A percentile compares a stretch with the other conserved stretches of the same genome.
Evolutionary conservation across 1,140 invertebrate genomes (phyloP).

Genomic region (Streblospio benedicti): DNA sequence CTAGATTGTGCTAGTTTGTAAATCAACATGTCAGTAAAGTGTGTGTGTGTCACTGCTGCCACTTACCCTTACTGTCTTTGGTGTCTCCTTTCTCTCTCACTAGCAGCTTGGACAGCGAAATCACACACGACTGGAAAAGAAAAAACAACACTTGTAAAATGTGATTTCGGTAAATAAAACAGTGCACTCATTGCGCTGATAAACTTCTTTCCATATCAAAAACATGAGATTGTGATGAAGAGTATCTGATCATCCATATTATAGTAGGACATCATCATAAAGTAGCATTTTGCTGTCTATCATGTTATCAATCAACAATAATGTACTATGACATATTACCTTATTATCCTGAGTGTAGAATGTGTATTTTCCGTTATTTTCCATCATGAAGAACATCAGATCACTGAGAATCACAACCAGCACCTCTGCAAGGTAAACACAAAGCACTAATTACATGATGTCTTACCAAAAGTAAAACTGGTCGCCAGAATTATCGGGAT

Average conservation of each 20-base stretch:
- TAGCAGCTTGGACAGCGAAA: conserved; percentile 79
- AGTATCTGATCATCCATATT: background rate
- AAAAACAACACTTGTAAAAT: background rate
- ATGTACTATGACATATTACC: too few species aligned
- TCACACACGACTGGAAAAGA: conserved; percentile 66
- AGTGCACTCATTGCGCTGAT: conserved; percentile 48
- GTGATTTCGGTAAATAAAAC: conserved; percentile 24
- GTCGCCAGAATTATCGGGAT: background rate
- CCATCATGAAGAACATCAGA: conserved; percentile 80
- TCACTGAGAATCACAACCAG: conserved; percentile 82
- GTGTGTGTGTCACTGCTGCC: too few species aligned
- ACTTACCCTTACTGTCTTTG: conserved; percentile 72
- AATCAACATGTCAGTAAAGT: too few species aligned
- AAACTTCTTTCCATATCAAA: too few species aligned
- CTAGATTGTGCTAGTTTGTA: too few species aligned
- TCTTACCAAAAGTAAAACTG: background rate
- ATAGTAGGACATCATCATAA: too few species aligned
- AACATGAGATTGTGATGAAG: too few species aligned
- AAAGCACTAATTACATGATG: conserved; percentile 13
- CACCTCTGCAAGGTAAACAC: conserved; percentile 52
- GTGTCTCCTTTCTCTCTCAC: conserved; percentile 82
- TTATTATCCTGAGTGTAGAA: conserved; percentile 52
- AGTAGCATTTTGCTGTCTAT: too few species aligned
- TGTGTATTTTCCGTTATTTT: conserved; percentile 65
- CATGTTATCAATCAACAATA: too few species aligned